Percentiles rank a stretch among this genome's conserved stretches.
These are phyloP conservation scores for Ptilorrhoa leucosticta DNA, from an alignment of 2,113 vertebrate genomes.

Conservation along the genomic window DNA sequence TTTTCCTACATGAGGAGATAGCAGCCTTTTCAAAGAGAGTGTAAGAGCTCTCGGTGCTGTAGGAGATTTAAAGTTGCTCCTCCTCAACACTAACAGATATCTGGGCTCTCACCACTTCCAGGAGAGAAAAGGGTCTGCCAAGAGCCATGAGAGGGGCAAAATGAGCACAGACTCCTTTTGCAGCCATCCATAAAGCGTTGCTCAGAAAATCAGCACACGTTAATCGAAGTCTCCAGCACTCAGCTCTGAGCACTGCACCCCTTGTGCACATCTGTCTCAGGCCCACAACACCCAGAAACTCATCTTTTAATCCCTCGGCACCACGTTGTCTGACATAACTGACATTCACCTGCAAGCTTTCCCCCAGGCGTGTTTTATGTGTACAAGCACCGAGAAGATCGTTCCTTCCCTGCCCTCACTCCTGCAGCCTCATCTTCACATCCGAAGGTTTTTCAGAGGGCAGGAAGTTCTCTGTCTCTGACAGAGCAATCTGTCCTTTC, in stretches of 20 bases:
- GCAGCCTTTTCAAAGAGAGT: background rate
- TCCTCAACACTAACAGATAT: background rate
- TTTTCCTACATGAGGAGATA: background rate
- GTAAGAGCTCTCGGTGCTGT: background rate
- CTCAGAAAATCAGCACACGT: background rate
- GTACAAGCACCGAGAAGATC: background rate
- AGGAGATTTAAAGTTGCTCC: background rate
- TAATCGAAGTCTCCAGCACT: background rate
- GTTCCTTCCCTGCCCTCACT: background rate
- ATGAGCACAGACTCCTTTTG: background rate
- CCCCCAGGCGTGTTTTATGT: background rate
- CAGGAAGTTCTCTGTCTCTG: background rate
- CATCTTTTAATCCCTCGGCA: background rate
- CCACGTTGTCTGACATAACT: accelerated
- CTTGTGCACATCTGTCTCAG: background rate
- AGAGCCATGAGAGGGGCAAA: background rate
- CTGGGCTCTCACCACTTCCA: background rate
- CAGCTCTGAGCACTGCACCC: background rate
- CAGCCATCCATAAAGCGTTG: background rate
- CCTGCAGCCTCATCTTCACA: background rate
- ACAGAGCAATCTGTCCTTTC: background rate
- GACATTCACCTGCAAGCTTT: background rate
- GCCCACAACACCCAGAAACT: background rate
- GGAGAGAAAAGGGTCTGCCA: background rate
- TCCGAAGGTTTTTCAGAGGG: background rate